phyloP scores from a whole-genome alignment of 2,113 vertebrate species.

The Mobula birostris region DNA sequence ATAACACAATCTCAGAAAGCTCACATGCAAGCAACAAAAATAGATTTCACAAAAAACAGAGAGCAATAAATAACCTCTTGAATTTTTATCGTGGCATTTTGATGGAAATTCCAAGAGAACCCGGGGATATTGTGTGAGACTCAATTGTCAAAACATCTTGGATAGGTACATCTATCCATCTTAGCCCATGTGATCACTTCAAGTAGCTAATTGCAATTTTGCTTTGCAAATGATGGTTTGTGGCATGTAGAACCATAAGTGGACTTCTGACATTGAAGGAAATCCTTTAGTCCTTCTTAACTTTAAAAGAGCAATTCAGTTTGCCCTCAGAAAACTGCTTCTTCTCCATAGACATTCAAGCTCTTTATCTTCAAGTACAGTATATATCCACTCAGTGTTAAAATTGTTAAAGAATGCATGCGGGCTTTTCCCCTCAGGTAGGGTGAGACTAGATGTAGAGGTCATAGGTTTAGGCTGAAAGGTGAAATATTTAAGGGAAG shows the following conservation, averaged over 20 bases:
- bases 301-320: not conserved
- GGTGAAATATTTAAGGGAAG: too few species aligned
- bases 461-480: too few species aligned
- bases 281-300: not conserved
- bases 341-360: not conserved
- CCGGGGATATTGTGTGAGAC: not conserved
- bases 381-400: not conserved
- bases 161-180: not conserved
- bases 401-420: not conserved
- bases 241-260: not conserved
- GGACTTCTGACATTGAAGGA: not conserved
- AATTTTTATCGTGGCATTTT: not conserved
- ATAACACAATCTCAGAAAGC: not conserved
- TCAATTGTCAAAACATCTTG: not conserved
- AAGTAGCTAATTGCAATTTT: not conserved
- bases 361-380: not conserved
- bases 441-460: too few species aligned
- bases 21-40: not conserved
- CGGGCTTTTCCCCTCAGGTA: too few species aligned
- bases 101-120: not conserved
- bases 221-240: not conserved
- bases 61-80: not conserved
- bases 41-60: not conserved
- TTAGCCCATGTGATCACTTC: not conserved
- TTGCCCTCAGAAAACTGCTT: not conserved